Conservation (phyloP, 2,113 vertebrate species). For the Casuarius casuarius region DNA sequence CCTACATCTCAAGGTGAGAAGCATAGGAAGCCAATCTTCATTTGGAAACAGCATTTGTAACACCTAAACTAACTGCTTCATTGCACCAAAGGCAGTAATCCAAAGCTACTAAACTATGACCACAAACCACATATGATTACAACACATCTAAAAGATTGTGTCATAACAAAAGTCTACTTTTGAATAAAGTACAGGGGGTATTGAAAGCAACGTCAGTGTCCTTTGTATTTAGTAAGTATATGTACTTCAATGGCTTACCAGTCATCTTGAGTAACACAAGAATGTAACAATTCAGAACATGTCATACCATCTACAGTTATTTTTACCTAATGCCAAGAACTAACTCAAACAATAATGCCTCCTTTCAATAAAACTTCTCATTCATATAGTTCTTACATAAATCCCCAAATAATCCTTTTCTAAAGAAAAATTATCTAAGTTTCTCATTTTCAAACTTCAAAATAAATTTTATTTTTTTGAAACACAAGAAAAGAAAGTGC, state of each 20-base stretch:
- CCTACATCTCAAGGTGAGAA: neutral
- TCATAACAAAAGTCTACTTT: neutral
- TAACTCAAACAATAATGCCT: neutral
- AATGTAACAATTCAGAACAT: neutral
- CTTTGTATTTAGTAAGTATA: neutral
- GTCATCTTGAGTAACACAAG: constrained; percentile 10
- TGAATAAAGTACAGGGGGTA: neutral
- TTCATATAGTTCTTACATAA: neutral
- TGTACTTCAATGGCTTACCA: neutral
- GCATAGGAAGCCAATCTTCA: neutral
- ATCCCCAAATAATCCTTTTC: neutral
- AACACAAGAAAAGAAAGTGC: neutral
- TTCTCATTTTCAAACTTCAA: neutral
- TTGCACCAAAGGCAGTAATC: neutral
- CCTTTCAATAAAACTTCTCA: neutral
- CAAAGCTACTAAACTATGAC: constrained; percentile 28
- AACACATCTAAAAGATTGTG: neutral
- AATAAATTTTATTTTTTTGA: neutral
- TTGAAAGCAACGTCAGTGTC: neutral
- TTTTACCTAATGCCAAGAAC: neutral
- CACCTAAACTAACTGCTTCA: neutral
- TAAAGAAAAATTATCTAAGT: neutral
- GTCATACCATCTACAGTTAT: neutral
- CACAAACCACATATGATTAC: constrained; percentile 14
- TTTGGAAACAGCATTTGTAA: constrained; percentile 33